Conservation (phyloP, 2,888 invertebrate genomes). For the Gonocerus acuteangulatus region DNA sequence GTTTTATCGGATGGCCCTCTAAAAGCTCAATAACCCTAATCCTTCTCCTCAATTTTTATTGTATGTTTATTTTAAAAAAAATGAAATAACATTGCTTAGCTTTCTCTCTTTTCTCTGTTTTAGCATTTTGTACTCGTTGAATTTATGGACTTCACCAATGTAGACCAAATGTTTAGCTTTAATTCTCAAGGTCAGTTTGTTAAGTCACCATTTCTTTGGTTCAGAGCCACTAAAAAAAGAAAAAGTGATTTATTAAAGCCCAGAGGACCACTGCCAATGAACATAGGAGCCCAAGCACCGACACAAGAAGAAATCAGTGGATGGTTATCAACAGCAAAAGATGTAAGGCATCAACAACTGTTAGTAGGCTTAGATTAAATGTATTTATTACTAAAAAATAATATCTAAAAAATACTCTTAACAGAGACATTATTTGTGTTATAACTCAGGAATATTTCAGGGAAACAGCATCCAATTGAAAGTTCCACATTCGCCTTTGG, state of each 20-base stretch:
- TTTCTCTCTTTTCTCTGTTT: slow-evolving; percentile 37
- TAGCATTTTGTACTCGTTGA: slow-evolving; percentile 72
- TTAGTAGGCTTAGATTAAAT: not conserved
- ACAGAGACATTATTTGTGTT: too few relatives aligned
- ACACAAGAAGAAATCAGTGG: slow-evolving; percentile 47
- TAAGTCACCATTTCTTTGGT: slow-evolving; percentile 46
- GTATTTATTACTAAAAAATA: not conserved
- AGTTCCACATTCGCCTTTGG: too few relatives aligned
- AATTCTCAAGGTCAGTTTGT: slow-evolving; percentile 54
- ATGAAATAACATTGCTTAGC: too few relatives aligned
- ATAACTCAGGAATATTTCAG: too few relatives aligned
- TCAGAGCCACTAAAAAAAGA: slow-evolving; percentile 48
- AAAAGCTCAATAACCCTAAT: too few relatives aligned
- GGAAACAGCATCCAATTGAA: too few relatives aligned
- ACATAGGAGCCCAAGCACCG: slow-evolving; percentile 35
- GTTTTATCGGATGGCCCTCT: too few relatives aligned
- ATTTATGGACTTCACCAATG: slow-evolving; percentile 53
- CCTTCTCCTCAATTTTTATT: too few relatives aligned
- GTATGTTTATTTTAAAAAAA: too few relatives aligned
- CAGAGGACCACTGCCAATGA: not conserved
- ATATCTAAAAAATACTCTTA: too few relatives aligned
- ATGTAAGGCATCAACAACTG: slow-evolving; percentile 42
- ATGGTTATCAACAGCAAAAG: slow-evolving; percentile 47
- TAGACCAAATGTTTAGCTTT: slow-evolving; percentile 48
- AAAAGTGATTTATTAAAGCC: not conserved